phyloP scores from a whole-genome alignment of 2,113 vertebrate species.

The Erinaceus europaeus region DNA sequence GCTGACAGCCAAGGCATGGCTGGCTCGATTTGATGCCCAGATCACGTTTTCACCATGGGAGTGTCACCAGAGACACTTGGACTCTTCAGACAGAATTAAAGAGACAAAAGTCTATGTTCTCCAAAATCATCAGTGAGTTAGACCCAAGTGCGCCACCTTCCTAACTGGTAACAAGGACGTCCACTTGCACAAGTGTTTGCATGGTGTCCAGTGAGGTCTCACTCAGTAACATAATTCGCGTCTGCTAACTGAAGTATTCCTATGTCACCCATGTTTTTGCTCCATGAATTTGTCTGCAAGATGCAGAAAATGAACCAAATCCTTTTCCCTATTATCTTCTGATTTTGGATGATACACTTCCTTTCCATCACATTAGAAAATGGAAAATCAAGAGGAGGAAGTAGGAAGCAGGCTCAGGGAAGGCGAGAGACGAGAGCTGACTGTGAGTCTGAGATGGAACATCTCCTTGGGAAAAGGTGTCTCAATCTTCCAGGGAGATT shows the following conservation, averaged over 20 bases:
- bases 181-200: neutral
- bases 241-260: neutral
- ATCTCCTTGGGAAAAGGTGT: slow-evolving; percentile 5
- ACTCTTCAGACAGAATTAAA: neutral
- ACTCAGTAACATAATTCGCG: neutral
- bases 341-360: neutral
- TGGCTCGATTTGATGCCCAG: neutral
- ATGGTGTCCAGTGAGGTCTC: neutral
- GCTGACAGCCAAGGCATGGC: neutral
- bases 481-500: slow-evolving; percentile 12
- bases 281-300: neutral
- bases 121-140: neutral
- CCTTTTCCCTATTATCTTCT: neutral
- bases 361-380: neutral
- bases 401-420: neutral
- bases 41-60: neutral
- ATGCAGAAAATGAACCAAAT: neutral
- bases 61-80: neutral
- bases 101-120: neutral
- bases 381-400: neutral
- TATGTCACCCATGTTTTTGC: neutral
- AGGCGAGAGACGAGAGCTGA: neutral
- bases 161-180: neutral
- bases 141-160: neutral
- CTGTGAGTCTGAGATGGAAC: neutral